phyloP scores from a whole-genome alignment of 2,797 vertebrate genomes.

The Poecile montanus region DNA sequence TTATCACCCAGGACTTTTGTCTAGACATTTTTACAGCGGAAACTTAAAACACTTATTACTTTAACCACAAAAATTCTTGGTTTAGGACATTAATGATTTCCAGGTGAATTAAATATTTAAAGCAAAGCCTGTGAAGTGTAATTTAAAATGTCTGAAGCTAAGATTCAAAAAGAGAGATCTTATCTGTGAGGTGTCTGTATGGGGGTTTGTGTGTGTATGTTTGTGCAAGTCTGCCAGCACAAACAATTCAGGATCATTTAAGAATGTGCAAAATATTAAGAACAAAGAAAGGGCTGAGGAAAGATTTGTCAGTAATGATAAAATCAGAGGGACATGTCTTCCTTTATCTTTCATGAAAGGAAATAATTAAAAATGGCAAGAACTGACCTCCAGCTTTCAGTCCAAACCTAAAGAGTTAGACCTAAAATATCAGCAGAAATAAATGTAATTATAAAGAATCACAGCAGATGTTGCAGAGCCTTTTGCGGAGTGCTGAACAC shows the following conservation, averaged over 20 bases:
- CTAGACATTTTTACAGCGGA: not conserved
- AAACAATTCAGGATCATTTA: not conserved
- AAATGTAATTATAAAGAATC: not conserved
- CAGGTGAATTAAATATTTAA: not conserved
- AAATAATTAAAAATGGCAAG: conserved; percentile 9
- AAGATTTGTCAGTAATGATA: not conserved
- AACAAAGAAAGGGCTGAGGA: not conserved
- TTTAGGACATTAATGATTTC: not conserved
- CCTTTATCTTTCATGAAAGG: not conserved
- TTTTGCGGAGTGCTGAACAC: not conserved
- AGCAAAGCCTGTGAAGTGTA: not conserved
- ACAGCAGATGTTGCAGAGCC: not conserved
- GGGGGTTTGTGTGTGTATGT: not conserved
- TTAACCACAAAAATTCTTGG: not conserved
- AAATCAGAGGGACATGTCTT: not conserved
- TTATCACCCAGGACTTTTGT: not conserved
- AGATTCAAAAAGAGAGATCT: not conserved
- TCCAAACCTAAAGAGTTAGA: not conserved
- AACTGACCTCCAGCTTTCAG: not conserved
- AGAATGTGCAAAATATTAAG: not conserved
- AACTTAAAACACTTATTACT: not conserved
- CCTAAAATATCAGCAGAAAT: not conserved
- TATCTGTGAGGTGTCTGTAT: not conserved
- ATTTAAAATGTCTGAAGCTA: not conserved
- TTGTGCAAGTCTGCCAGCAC: not conserved